Evolutionary conservation across 2,113 vertebrate genomes (phyloP).

Genomic region (Festucalex cinctus): DNA sequence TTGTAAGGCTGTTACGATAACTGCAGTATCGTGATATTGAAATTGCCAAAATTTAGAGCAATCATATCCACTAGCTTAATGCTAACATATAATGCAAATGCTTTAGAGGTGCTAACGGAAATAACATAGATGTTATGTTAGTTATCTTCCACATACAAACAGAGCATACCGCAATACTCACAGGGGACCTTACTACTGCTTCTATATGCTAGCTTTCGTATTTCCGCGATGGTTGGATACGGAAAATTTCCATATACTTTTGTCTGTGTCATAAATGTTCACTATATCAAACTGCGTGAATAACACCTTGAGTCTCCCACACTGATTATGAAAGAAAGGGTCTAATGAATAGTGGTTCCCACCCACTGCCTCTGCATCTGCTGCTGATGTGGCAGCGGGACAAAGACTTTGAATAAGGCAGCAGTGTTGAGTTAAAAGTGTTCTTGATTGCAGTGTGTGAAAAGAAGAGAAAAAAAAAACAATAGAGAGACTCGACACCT

Average conservation of each 20-base stretch:
- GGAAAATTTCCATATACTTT: background rate
- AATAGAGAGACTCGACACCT: slow-evolving; percentile 2
- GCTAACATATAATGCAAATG: too few relatives aligned
- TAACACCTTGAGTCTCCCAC: slow-evolving; percentile 44
- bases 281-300: slow-evolving; percentile 5
- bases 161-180: too few relatives aligned
- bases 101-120: too few relatives aligned
- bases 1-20: too few relatives aligned
- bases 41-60: too few relatives aligned
- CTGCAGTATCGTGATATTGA: too few relatives aligned
- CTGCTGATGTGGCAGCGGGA: slow-evolving; percentile 51
- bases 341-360: slow-evolving; percentile 59
- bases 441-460: slow-evolving; percentile 57
- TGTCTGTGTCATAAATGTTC: background rate
- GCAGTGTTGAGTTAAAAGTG: slow-evolving; percentile 40
- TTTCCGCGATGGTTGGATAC: background rate
- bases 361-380: slow-evolving; percentile 39
- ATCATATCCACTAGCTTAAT: too few relatives aligned
- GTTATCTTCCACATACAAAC: too few relatives aligned
- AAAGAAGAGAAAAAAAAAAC: slow-evolving; percentile 23
- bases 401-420: slow-evolving; percentile 54
- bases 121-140: too few relatives aligned
- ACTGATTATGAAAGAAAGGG: slow-evolving; percentile 34
- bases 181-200: background rate
- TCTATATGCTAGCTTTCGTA: background rate